Evolutionary conservation across 2,888 invertebrate genomes (phyloP), one percentile per base, ranked within the genome.

Genomic region (Pharmacophagus antenor): DNA sequence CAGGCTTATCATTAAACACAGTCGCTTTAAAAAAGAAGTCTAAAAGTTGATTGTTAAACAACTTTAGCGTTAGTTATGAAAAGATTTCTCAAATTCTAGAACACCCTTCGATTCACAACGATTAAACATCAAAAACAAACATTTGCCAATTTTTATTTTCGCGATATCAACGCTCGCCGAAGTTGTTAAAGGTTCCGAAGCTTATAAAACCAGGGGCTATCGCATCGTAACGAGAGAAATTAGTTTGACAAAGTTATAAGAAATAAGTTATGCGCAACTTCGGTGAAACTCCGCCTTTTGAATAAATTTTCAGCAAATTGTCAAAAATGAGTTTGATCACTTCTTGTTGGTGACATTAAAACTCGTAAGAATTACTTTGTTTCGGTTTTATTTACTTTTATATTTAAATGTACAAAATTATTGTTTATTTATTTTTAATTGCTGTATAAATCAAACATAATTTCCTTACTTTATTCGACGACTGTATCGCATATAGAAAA

Each of bases 261-360:
- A 80, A 77, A 80, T 73, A 83, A 86, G 84, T 83, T 85, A 80
- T 72, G 73, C 71, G 60, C 63, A 79, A 84, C 78, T 78, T 82
- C 79, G 73, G 65, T 70, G 67, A 71, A 78, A 79, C 79, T 79
- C 77, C 79, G 81, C 83, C 85, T 79, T 81, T 84, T 85, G 81
- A 84, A 81, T 82, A 82, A 84, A 84, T 83, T 85, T 84, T 80
- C 79, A 80, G 82, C 82, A 78, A 82, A 81, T 74, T 84, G 76
- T 74, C 71, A 72, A 79, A 82, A 85, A 82, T 77, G 79, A 85
- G 77, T 84, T 85, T 79, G 73, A 70, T 72, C 82, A 86, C 76
- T 86, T 82, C 75, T 81, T 80, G 84, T 84, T 84, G 81, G 81
- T 76, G 79, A 64, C 58, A 53, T 58, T 53, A 58, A 53, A 53